Evolutionary conservation across 2,888 invertebrate species (phyloP).

Genomic region (Oxyscelio sp.): DNA sequence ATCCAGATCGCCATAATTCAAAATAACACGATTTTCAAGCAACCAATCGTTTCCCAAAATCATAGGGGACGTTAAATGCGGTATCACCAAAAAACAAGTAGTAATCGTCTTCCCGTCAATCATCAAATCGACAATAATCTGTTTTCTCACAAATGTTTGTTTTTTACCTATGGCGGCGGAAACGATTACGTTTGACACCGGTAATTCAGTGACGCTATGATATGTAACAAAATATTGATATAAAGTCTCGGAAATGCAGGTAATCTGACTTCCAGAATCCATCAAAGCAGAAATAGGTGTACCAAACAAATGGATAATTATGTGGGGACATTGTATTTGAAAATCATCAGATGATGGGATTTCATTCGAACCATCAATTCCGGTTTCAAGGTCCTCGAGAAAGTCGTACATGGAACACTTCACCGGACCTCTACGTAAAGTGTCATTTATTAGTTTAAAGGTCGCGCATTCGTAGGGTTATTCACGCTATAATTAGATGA

Average conservation of each 20-base stretch:
- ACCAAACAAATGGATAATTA: conserved; percentile 36
- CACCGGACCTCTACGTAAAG: conserved; percentile 43
- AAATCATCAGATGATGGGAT: no score
- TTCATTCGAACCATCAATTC: conserved; percentile 47
- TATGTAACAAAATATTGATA: conserved; percentile 35
- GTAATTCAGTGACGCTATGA: conserved; percentile 40
- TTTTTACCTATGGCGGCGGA: conserved; percentile 60
- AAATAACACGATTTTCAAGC: not conserved
- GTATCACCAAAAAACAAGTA: conserved; percentile 41
- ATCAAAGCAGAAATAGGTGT: conserved; percentile 45
- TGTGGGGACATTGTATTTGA: conserved; percentile 43
- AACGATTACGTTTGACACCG: conserved; percentile 58
- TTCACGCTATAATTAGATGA: no score
- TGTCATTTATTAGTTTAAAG: conserved; percentile 62
- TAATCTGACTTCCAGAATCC: conserved; percentile 73
- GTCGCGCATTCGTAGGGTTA: not conserved
- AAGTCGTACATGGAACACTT: conserved; percentile 30
- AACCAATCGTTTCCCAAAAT: conserved; percentile 67
- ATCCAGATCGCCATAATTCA: conserved; percentile 25
- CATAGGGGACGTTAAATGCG: conserved; percentile 31
- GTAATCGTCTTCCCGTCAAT: conserved; percentile 16
- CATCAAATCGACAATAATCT: conserved; percentile 41
- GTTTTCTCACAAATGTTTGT: conserved; percentile 47
- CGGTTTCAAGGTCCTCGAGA: conserved; percentile 19
- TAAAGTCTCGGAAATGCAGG: conserved; percentile 66